Conservation (phyloP, 2,888 invertebrate species). For the Griposia aprilina region DNA sequence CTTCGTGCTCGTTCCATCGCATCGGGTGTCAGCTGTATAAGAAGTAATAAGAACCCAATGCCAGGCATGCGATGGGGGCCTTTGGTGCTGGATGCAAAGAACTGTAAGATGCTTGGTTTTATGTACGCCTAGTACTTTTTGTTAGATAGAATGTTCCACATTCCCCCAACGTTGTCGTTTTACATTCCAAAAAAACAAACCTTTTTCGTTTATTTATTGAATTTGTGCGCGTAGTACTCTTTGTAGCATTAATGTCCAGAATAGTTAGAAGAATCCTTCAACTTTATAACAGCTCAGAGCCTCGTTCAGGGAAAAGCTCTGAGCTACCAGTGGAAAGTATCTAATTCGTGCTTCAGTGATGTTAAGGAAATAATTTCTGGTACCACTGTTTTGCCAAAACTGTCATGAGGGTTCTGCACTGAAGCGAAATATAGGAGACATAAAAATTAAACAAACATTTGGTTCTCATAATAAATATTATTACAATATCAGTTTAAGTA, state of each 20-base stretch:
- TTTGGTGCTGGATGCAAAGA: neutral
- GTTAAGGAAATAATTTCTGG: neutral
- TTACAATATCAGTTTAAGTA: constrained; percentile 83
- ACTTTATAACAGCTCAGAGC: too few relatives aligned
- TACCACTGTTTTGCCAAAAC: neutral
- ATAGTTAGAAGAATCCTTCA: too few relatives aligned
- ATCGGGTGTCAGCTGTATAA: neutral
- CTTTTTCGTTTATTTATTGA: too few relatives aligned
- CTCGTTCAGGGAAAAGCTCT: too few relatives aligned
- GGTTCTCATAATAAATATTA: constrained; percentile 88
- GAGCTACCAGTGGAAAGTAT: too few relatives aligned
- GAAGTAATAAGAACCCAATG: neutral
- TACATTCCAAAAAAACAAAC: neutral
- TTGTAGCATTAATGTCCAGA: too few relatives aligned
- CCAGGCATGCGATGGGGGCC: neutral
- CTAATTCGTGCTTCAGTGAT: too few relatives aligned
- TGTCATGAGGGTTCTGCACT: neutral
- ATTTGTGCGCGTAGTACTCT: too few relatives aligned
- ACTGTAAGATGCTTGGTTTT: neutral
- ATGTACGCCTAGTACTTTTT: neutral
- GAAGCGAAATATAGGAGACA: neutral
- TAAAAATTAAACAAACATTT: constrained; percentile 73
- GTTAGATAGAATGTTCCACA: neutral
- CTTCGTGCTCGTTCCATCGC: neutral
- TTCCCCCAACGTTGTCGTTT: too few relatives aligned